Conservation (phyloP, 1,140 invertebrate genomes). For the Agrypnia vestita region DNA sequence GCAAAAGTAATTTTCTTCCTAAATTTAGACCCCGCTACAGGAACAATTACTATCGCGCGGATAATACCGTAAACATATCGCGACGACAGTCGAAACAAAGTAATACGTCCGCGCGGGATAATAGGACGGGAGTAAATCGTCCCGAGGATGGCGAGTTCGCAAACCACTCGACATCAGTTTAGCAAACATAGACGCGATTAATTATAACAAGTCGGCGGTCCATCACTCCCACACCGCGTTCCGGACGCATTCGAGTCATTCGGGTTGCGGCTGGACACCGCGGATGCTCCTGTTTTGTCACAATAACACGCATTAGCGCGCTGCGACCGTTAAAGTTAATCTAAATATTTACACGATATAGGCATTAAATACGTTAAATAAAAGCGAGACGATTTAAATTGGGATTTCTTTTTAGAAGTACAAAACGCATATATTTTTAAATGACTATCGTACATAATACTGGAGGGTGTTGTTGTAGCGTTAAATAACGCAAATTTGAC, state of each 20-base stretch:
- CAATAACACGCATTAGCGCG: too few species aligned
- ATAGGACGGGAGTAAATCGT: background rate
- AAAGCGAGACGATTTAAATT: too few species aligned
- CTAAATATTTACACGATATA: background rate
- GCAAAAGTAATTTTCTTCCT: background rate
- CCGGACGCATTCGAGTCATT: slow-evolving; percentile 14
- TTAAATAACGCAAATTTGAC: slow-evolving; percentile 33
- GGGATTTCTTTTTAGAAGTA: too few species aligned
- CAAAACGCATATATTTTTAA: too few species aligned
- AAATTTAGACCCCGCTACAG: slow-evolving; percentile 6
- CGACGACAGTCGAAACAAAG: slow-evolving; percentile 8
- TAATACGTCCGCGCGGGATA: background rate
- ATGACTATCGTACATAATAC: too few species aligned
- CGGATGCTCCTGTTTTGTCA: slow-evolving; percentile 12
- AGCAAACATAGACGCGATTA: slow-evolving; percentile 51
- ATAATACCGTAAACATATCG: background rate
- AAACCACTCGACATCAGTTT: slow-evolving; percentile 53
- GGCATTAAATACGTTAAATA: too few species aligned
- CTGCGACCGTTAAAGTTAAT: too few species aligned
- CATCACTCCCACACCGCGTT: slow-evolving; percentile 48
- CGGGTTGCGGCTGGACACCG: background rate
- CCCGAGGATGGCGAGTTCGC: slow-evolving; percentile 17
- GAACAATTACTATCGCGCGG: background rate
- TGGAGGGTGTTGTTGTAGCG: background rate
- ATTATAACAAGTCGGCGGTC: slow-evolving; percentile 53